phyloP scores from a whole-genome alignment of 2,888 invertebrate genomes.

The Xanthia togata region DNA sequence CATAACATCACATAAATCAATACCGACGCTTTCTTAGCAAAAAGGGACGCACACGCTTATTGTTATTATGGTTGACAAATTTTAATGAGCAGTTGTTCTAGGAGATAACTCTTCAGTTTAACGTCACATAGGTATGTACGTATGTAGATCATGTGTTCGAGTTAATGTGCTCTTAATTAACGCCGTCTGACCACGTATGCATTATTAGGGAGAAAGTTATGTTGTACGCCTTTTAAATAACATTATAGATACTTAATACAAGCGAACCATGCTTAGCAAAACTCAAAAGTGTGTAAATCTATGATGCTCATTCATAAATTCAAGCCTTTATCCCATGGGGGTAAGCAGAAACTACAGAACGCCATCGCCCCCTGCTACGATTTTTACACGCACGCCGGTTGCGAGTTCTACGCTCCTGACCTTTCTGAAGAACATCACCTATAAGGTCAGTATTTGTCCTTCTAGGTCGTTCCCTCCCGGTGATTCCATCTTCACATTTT shows the following conservation, averaged over 20 bases:
- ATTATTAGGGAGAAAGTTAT: slow-evolving; percentile 7
- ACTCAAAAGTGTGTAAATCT: neutral
- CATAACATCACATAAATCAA: slow-evolving; percentile 13
- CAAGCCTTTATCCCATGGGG: too few species aligned
- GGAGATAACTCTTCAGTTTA: slow-evolving; percentile 24
- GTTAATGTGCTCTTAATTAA: slow-evolving; percentile 21
- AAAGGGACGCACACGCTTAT: slow-evolving; percentile 25
- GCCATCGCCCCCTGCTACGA: too few species aligned
- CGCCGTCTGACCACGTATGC: slow-evolving; percentile 34
- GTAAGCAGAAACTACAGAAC: too few species aligned
- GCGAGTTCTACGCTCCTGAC: too few species aligned
- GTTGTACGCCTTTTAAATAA: slow-evolving; percentile 2
- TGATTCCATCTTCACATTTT: too few species aligned
- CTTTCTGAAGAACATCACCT: too few species aligned
- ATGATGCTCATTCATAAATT: neutral
- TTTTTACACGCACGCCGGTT: too few species aligned
- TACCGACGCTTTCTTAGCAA: slow-evolving; percentile 27
- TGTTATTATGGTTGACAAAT: slow-evolving; percentile 15
- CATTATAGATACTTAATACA: neutral
- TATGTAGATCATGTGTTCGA: slow-evolving; percentile 36
- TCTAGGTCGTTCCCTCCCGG: too few species aligned
- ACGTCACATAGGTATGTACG: slow-evolving; percentile 64
- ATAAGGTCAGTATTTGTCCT: too few species aligned
- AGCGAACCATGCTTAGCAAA: neutral
- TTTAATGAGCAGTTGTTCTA: slow-evolving; percentile 18